Evolutionary conservation across 2,888 invertebrate genomes (phyloP).

Genomic region (Mechanitis mazaeus): DNA sequence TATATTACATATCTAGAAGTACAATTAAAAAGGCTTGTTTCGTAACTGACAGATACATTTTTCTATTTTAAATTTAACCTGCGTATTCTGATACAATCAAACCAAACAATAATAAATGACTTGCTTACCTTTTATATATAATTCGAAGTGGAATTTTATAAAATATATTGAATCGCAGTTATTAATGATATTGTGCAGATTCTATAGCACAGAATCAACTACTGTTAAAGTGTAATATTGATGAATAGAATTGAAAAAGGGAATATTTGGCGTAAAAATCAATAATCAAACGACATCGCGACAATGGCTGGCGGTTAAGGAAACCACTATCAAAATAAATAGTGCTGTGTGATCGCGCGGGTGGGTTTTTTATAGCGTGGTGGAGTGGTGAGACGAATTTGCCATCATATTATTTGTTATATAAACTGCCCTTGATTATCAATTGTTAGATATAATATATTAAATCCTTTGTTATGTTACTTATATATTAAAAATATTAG

Average conservation of each 20-base stretch:
- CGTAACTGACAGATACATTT: no score
- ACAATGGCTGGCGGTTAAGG: constrained; percentile 69
- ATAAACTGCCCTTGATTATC: constrained; percentile 5
- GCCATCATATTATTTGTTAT: constrained; percentile 39
- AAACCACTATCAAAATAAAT: constrained; percentile 72
- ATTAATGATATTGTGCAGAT: constrained; percentile 68
- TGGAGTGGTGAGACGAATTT: constrained; percentile 53
- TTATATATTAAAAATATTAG: no score
- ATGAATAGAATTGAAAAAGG: constrained; percentile 66
- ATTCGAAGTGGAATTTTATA: constrained; percentile 25
- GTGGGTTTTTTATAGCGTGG: constrained; percentile 63
- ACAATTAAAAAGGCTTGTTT: no score
- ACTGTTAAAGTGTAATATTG: constrained; percentile 66
- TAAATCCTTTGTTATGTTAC: no score
- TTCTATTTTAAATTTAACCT: no score
- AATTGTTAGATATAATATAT: no score
- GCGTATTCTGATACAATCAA: neutral
- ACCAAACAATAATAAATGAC: constrained; percentile 27
- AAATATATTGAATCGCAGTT: constrained; percentile 49
- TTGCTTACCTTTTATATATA: constrained; percentile 19
- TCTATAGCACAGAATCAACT: constrained; percentile 60
- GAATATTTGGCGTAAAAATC: constrained; percentile 75
- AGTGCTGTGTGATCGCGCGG: constrained; percentile 67
- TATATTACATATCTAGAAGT: no score
- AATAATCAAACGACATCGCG: constrained; percentile 66